Evolutionary conservation across 2,113 vertebrate genomes (phyloP), one percentile per base, ranked within the genome.

Genomic region (Tragelaphus scriptus): DNA sequence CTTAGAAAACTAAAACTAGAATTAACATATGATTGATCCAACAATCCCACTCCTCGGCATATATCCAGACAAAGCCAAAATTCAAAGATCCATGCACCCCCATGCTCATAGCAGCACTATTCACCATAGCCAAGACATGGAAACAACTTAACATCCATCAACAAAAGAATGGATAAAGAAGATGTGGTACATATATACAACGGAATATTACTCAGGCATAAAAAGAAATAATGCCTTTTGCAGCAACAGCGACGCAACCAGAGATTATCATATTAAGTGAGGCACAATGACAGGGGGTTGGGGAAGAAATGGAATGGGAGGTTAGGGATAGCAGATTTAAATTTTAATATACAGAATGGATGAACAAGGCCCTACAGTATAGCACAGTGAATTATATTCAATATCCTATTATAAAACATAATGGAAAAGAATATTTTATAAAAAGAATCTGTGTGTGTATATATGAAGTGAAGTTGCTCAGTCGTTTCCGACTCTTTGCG

Each of bases 401-500:
- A 19, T 10, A 30, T 30, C 77, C 26, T 80, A 80, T 80, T 49
- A 30, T 51, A 51, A 81, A 19, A 10, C 47, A 80, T 51, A 51
- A 32, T 81, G 28, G 47, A 81, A 51, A 81, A 81, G 28, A 81
- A 32, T 32, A 51, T 51, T 80, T 47, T 80, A 17, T 30, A 49
- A 77, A 71, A 79, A 51, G 71, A 77, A 77, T 77, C 2, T 44
- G 40, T 44, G 68, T n/a, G 75, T 49, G 32, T n/a, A 17, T 68
- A 16, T 63, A 63, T 63, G 61, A 63, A 63, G 13, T 6, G 0
- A 59, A 28, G 25, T 59, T 59, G 21, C 13, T 63, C 28, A 63
- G 61, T 63, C 28, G 0, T 30, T 28, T 63, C 61, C 6, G 0
- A 30, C 6, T 63, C 61, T 59, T 59, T 63, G 28, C 5, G 1